Percentiles rank a stretch among this genome's conserved stretches.
These are phyloP conservation scores for Zenarchopterus dispar DNA, from an alignment of 2,797 vertebrate genomes.

Conservation along the genomic window DNA sequence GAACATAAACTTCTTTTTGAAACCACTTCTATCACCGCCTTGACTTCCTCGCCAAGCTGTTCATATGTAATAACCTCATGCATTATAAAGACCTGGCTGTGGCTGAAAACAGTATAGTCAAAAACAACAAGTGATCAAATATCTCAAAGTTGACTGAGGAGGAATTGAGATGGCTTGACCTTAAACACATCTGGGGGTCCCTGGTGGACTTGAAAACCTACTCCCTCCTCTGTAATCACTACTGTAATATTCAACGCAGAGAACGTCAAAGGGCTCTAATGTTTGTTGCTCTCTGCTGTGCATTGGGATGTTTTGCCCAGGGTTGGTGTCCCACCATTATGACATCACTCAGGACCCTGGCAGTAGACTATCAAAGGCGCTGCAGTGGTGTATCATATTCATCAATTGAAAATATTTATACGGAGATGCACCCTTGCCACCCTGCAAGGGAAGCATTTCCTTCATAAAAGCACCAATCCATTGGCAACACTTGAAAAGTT, in stretches of 20 bases:
- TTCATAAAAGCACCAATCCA: constrained; percentile 67
- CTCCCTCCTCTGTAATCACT: constrained; percentile 77
- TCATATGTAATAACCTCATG: constrained; percentile 79
- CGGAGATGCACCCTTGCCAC: constrained; percentile 68
- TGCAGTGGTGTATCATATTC: constrained; percentile 74
- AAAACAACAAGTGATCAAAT: constrained; percentile 79
- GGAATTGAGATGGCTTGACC: constrained; percentile 79
- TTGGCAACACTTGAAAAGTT: constrained; percentile 85
- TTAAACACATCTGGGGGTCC: constrained; percentile 77
- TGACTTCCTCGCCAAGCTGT: constrained; percentile 70
- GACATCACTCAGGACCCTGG: constrained; percentile 78
- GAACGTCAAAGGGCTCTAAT: constrained; percentile 72
- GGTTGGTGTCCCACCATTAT: constrained; percentile 78
- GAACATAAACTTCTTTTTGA: constrained; percentile 53
- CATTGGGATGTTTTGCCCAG: constrained; percentile 73
- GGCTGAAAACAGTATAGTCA: constrained; percentile 73
- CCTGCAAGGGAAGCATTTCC: constrained; percentile 66
- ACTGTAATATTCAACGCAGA: constrained; percentile 83
- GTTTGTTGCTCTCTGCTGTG: constrained; percentile 70
- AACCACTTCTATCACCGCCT: constrained; percentile 63
- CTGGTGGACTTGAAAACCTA: constrained; percentile 56
- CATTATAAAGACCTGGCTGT: constrained; percentile 75
- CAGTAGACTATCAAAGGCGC: constrained; percentile 80
- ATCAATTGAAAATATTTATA: constrained; percentile 88
- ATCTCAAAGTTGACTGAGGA: constrained; percentile 72